Conservation (phyloP, 92 coral and sea anemone genomes). For the Plumapathes pennacea region DNA sequence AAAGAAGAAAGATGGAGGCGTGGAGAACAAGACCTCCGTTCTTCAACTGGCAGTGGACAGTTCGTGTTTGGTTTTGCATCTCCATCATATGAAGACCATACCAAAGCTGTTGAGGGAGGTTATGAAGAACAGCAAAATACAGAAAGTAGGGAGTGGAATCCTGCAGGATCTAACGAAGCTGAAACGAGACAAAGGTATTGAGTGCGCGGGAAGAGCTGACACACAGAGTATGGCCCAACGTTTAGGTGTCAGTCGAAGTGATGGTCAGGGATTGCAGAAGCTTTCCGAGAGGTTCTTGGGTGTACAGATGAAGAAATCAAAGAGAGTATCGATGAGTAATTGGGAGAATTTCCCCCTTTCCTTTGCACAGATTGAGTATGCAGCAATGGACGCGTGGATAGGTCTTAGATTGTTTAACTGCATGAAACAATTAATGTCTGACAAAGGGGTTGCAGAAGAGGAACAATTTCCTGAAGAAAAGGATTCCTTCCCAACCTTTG, state of each 20-base stretch:
- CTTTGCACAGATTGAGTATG: constrained; percentile 56
- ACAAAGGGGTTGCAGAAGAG: neutral
- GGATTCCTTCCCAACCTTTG: too few species aligned
- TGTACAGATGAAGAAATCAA: constrained; percentile 47
- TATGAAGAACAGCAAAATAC: constrained; percentile 20
- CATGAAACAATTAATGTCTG: constrained; percentile 10
- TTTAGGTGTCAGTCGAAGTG: constrained; percentile 3
- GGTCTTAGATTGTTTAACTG: constrained; percentile 53
- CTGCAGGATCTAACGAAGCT: constrained; percentile 50
- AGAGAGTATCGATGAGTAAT: constrained; percentile 51
- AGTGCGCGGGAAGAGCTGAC: constrained; percentile 55
- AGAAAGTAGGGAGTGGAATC: constrained; percentile 77
- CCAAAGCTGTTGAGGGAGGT: constrained; percentile 40
- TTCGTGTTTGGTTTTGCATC: constrained; percentile 64
- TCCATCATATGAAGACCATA: constrained; percentile 24
- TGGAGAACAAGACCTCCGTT: constrained; percentile 80
- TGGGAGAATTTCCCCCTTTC: constrained; percentile 70
- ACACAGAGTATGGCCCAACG: constrained; percentile 45
- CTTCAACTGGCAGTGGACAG: constrained; percentile 72
- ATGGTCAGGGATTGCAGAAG: constrained; percentile 45
- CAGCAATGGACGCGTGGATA: constrained; percentile 78
- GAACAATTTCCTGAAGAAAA: neutral
- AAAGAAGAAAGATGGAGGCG: constrained; percentile 80
- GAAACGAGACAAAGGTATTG: constrained; percentile 36
- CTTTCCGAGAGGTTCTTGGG: constrained; percentile 45